These are phyloP conservation scores for Coenonympha glycerion DNA, from an alignment of 2,888 invertebrate genomes.

Conservation along the genomic window DNA sequence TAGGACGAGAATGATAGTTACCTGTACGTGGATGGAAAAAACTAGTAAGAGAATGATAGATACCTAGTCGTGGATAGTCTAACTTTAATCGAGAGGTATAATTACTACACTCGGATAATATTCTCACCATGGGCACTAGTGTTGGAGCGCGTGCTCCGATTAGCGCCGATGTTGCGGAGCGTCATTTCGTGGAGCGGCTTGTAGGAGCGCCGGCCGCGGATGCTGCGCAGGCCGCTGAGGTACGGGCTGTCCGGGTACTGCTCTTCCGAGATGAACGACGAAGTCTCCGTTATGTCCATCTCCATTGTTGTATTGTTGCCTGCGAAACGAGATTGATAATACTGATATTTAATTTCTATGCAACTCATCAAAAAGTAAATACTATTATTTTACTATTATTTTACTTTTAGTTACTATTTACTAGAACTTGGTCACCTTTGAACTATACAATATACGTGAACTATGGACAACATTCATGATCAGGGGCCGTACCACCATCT, in stretches of 20 bases:
- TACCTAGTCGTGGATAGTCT: too few relatives aligned
- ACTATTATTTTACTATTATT: too few relatives aligned
- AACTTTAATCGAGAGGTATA: too few relatives aligned
- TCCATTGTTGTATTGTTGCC: constrained; percentile 72
- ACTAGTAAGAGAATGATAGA: background rate
- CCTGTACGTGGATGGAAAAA: background rate
- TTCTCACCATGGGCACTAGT: constrained; percentile 14
- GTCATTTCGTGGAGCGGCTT: constrained; percentile 52
- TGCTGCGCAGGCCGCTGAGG: constrained; percentile 48
- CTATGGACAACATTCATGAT: too few relatives aligned
- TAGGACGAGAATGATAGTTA: background rate
- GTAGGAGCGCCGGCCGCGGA: constrained; percentile 60
- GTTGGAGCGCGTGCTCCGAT: constrained; percentile 29
- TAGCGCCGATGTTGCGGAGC: constrained; percentile 26
- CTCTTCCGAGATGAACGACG: constrained; percentile 33
- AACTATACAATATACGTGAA: too few relatives aligned
- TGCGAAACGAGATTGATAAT: constrained; percentile 31
- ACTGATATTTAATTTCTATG: too few relatives aligned
- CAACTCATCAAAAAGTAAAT: too few relatives aligned
- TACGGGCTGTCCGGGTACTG: constrained; percentile 44
- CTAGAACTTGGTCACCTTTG: too few relatives aligned
- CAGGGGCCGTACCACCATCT: too few relatives aligned
- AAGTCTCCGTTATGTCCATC: constrained; percentile 64
- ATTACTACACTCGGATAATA: background rate
- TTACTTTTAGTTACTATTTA: too few relatives aligned